These are phyloP conservation scores for Trichonephila inaurata DNA, from an alignment of 1,140 invertebrate genomes.

Conservation along the genomic window DNA sequence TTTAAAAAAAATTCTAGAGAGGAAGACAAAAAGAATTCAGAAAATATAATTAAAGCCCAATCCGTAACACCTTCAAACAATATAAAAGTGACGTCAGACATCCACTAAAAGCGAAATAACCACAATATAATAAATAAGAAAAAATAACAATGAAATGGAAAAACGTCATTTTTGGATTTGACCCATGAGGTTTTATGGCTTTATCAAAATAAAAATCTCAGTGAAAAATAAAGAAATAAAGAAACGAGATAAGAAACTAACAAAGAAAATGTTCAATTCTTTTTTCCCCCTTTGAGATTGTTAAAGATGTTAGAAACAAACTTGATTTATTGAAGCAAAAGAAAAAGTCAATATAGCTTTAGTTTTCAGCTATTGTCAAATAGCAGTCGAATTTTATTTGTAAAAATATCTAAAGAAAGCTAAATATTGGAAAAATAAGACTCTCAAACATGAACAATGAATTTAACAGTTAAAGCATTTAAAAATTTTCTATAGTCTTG, in stretches of 20 bases:
- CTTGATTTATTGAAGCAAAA: slow-evolving; percentile 28
- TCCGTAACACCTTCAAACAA: too few relatives aligned
- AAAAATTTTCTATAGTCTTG: too few relatives aligned
- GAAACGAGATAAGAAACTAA: neutral
- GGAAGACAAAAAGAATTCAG: too few relatives aligned
- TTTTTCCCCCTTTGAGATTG: neutral
- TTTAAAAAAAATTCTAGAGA: too few relatives aligned
- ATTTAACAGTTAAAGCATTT: neutral
- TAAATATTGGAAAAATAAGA: neutral
- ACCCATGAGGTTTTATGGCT: slow-evolving; percentile 21
- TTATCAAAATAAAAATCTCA: slow-evolving; percentile 28
- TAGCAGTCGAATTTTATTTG: slow-evolving; percentile 11
- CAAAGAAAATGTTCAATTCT: slow-evolving; percentile 11
- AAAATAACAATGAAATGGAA: neutral
- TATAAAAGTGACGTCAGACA: too few relatives aligned
- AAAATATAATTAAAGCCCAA: too few relatives aligned
- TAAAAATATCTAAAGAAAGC: neutral
- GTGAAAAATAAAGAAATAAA: neutral
- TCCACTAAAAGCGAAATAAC: neutral
- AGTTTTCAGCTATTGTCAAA: slow-evolving; percentile 25
- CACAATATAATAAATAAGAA: neutral
- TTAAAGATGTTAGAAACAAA: slow-evolving; percentile 23
- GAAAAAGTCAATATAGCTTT: slow-evolving; percentile 32
- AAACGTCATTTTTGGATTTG: slow-evolving; percentile 17
- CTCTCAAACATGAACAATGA: neutral